Percentiles rank a stretch among this genome's conserved stretches.
Evolutionary conservation across 1,140 invertebrate genomes (phyloP).

Genomic region (Halesus radiatus): DNA sequence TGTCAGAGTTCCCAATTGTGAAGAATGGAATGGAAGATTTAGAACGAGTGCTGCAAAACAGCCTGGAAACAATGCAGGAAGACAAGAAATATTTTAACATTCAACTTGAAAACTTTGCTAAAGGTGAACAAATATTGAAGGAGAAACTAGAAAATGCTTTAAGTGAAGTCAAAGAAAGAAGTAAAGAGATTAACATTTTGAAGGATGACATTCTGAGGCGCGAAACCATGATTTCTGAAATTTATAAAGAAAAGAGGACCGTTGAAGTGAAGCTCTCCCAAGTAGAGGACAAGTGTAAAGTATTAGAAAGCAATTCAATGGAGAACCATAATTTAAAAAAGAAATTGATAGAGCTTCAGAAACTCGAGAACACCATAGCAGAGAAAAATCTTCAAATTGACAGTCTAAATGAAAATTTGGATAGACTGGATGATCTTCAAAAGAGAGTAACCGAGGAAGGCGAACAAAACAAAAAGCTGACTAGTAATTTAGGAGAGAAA

Average conservation of each 20-base stretch:
- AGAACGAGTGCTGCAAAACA: conserved; percentile 70
- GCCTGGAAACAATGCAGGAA: conserved; percentile 69
- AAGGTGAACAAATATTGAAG: conserved; percentile 71
- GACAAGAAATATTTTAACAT: conserved; percentile 74
- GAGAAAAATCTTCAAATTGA: conserved; percentile 71
- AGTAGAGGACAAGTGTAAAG: conserved; percentile 64
- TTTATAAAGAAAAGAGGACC: conserved; percentile 72
- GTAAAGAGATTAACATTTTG: conserved; percentile 71
- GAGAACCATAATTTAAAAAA: conserved; percentile 65
- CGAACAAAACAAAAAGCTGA: conserved; percentile 64
- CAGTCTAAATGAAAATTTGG: conserved; percentile 68
- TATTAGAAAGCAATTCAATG: conserved; percentile 62
- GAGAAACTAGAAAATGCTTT: conserved; percentile 72
- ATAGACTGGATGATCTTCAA: conserved; percentile 67
- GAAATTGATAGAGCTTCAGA: conserved; percentile 63
- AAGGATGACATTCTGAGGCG: conserved; percentile 72
- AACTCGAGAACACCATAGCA: conserved; percentile 65
- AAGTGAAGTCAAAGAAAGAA: conserved; percentile 70
- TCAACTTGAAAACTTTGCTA: conserved; percentile 70
- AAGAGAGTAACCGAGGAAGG: conserved; percentile 67
- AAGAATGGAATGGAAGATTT: conserved; percentile 73
- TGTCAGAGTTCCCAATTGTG: conserved; percentile 70
- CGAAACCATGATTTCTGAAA: conserved; percentile 73
- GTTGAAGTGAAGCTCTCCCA: conserved; percentile 67
- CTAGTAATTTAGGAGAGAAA: conserved; percentile 64